phyloP scores from a whole-genome alignment of 2,888 invertebrate genomes.

The Mythimna ferrago region DNA sequence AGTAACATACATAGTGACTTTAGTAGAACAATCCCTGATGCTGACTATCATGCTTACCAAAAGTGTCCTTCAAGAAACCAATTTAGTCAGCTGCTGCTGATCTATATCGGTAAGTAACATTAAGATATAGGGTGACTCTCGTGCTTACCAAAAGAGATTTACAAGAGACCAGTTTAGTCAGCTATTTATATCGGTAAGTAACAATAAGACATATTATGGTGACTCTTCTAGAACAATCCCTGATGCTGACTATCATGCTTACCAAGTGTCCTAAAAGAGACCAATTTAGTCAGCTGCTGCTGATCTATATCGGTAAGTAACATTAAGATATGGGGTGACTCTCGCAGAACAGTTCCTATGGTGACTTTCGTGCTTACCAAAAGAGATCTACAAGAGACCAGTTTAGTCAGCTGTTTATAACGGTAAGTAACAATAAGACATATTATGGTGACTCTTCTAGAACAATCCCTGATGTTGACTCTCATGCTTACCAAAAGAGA shows the following conservation, averaged over 20 bases:
- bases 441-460: conserved; percentile 96
- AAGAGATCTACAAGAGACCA: conserved; percentile 97
- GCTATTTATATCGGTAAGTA: too few species aligned
- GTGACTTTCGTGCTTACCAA: conserved; percentile 97
- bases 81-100: too few species aligned
- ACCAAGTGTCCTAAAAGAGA: conserved; percentile 98
- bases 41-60: too few species aligned
- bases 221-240: too few species aligned
- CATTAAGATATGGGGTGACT: conserved; percentile 94
- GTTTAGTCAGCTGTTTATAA: conserved; percentile 97
- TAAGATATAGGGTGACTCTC: too few species aligned
- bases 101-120: too few species aligned
- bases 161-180: too few species aligned
- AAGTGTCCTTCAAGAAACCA: too few species aligned
- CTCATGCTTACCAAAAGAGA: conserved; percentile 98
- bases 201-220: too few species aligned
- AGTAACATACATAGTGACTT: too few species aligned
- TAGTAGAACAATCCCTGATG: too few species aligned
- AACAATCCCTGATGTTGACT: conserved; percentile 97
- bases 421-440: conserved; percentile 91
- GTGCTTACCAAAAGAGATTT: too few species aligned
- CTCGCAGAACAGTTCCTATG: conserved; percentile 97
- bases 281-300: conserved; percentile 96
- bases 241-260: conserved; percentile 94
- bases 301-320: conserved; percentile 95